Conservation (phyloP, 1,140 invertebrate genomes). For the Steinernema khuongi region DNA sequence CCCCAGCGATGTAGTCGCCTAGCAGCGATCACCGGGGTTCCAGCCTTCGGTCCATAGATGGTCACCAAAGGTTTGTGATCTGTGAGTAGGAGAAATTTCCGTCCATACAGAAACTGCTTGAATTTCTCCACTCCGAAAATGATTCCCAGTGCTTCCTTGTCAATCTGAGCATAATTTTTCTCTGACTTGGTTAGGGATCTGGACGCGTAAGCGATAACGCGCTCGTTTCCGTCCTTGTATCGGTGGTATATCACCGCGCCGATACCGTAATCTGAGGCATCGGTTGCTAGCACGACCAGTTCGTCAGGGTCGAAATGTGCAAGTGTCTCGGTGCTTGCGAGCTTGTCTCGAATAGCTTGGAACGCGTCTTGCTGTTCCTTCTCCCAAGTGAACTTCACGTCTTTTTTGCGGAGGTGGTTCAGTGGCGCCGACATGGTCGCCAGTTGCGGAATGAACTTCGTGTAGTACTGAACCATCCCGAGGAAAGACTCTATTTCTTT, state of each 20-base stretch:
- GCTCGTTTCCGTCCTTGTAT: conserved; percentile 45
- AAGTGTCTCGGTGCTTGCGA: conserved; percentile 45
- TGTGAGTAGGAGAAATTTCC: conserved; percentile 61
- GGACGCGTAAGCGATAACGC: conserved; percentile 58
- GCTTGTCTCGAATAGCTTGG: conserved; percentile 42
- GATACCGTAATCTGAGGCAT: conserved; percentile 61
- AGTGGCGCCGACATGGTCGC: conserved; percentile 16
- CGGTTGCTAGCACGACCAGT: conserved; percentile 59
- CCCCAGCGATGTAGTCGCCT: conserved; percentile 43
- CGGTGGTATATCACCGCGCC: conserved; percentile 61
- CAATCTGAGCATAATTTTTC: conserved; percentile 60
- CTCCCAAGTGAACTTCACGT: conserved; percentile 23
- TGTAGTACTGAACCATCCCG: conserved; percentile 39
- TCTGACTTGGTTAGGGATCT: conserved; percentile 57
- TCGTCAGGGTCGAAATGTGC: conserved; percentile 58
- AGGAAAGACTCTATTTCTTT: conserved; percentile 38
- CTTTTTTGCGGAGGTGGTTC: conserved; percentile 22
- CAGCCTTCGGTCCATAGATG: conserved; percentile 59
- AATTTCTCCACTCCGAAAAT: conserved; percentile 60
- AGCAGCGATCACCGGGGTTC: conserved; percentile 46
- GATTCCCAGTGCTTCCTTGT: conserved; percentile 62
- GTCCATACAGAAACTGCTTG: conserved; percentile 60
- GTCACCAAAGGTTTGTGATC: conserved; percentile 62
- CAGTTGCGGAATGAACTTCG: conserved; percentile 18
- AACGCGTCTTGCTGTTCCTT: conserved; percentile 36